A percentile compares a stretch with the other conserved stretches of the same genome.
These are phyloP conservation scores for Tachyglossus aculeatus DNA, from an alignment of 2,797 vertebrate genomes.

Conservation along the genomic window DNA sequence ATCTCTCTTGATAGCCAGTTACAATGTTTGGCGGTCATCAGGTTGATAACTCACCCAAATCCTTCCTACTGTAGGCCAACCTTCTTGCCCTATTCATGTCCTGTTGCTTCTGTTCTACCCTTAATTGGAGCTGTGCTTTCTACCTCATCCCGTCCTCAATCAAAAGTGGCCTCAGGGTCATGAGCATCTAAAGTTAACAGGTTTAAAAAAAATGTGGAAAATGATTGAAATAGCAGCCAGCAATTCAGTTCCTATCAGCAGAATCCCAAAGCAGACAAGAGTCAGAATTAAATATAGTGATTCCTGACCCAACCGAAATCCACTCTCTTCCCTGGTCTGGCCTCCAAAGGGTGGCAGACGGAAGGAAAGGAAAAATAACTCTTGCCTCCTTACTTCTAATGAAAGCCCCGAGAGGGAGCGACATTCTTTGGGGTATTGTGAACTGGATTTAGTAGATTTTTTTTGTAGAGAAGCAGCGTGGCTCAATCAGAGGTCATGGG, in stretches of 20 bases:
- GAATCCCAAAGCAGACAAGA: slow-evolving; percentile 41
- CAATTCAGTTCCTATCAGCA: slow-evolving; percentile 54
- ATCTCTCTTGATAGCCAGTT: not conserved
- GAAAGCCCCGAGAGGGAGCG: too few relatives aligned
- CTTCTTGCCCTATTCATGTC: not conserved
- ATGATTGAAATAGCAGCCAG: too few relatives aligned
- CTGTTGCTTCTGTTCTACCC: not conserved
- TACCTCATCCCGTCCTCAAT: not conserved
- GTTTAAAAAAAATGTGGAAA: not conserved
- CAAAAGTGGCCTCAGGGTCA: not conserved
- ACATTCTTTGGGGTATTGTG: too few relatives aligned
- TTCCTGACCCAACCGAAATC: slow-evolving; percentile 36
- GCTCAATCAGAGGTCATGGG: too few relatives aligned
- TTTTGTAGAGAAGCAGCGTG: too few relatives aligned
- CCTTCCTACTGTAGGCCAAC: not conserved
- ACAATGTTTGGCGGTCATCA: not conserved
- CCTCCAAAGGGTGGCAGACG: not conserved
- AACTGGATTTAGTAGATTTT: too few relatives aligned
- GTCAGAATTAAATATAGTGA: slow-evolving; percentile 44
- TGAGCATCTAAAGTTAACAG: not conserved
- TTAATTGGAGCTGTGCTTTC: not conserved
- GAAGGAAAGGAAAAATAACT: not conserved
- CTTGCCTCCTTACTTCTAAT: too few relatives aligned
- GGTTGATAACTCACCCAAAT: not conserved
- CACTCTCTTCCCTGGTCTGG: slow-evolving; percentile 1